Base-by-base conservation (phyloP, 2,888 invertebrate genomes). In the Dicycla oo region DNA sequence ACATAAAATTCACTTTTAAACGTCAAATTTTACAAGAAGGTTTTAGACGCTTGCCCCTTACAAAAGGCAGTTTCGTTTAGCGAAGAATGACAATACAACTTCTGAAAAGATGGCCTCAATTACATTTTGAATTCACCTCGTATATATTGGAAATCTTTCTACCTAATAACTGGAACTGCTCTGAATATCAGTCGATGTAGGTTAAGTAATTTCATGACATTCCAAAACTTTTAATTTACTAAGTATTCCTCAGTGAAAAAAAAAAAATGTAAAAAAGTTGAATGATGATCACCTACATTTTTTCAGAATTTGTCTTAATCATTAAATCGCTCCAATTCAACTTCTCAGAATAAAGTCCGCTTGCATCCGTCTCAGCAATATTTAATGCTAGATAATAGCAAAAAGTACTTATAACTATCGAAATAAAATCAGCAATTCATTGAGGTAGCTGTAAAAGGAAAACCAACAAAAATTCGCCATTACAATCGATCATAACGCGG, bases 401-500 rank as follows among this genome's bases (percentile, higher is more conserved):
- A 34, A 26, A 57, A 38, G 51, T 61, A 40, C 34, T 43, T 38
- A 26, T 7, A 68, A 74, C 15, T 63, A 76, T 68, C 54, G 49
- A 67, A 71, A 64, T 70, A 58, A 66, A 68, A 69, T 65, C 69
- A 63, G 70, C 73, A 73, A 75, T 66, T 78, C 70, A 60, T 61
- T 40, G 40, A 58, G 11, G 10, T 83, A 83, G 62, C 76, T 63
- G 81, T 81, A 75, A 30, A 71, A 45, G 23, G 56, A 77, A 83
- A 81, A 77, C 73, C 58, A 77, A 85, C 81, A 78, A 86, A 84
- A 81, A 75, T 78, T 64, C 56, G 38, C 70, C 65, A 77, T 74
- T 63, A 73, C 60, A 62, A 86, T 79, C 81, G 77, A 82, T 86
- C 84, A 86, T 71, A 76, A 80, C 78, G 60, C 30, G 78, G 73